Base-by-base conservation (phyloP, 37 sponge, comb jelly and placozoan genomes). In the Dysidea cf. avara region DNA sequence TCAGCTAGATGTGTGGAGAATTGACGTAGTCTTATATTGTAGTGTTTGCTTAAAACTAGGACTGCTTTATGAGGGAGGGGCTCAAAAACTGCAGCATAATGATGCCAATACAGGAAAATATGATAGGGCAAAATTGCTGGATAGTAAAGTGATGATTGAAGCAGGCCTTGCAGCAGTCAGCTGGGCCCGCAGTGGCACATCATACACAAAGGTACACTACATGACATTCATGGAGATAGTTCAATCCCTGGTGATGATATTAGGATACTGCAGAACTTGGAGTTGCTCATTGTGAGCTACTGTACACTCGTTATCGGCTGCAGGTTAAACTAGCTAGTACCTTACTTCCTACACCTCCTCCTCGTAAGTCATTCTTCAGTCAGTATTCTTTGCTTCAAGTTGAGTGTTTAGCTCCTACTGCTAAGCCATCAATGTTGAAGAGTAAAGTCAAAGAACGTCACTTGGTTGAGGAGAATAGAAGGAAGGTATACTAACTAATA, bases 311-410 rank as follows among this genome's bases (percentile, higher is more conserved):
- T 25, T 56, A 61, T 7, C 46, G 90, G 55, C 58, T 89, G 35
- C 31, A 64, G 9, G 57, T 83, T 37, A 89, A 89, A 58, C 60
- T 89, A 52, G 80, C 84, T 2, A 55, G 75, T 24, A 89, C 90
- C 21, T 54, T 74, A 1, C 84, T 80, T 39, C 90, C 84, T 49
- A 67, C 76, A 55, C 84, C 85, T 43, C 90, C 84, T 37, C 74
- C 76, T 49, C 20, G 77, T 78, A 55, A 77, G 85, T 20, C 12
- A 47, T 20, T 31, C 4, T 47, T 40, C 22, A 34, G 24, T 39
- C 12, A 33, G 24, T 63, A 36, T 7, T n/a, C 33, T 26, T 20
- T 18, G 24, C 64, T 13, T 63, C 37, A 11, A 34, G 5, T 5
- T 35, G 24, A 20, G 49, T 39, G 3, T 33, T 74, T 32, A 28